phyloP scores from a whole-genome alignment of 2,888 invertebrate genomes.

The Dryomyza anilis region DNA sequence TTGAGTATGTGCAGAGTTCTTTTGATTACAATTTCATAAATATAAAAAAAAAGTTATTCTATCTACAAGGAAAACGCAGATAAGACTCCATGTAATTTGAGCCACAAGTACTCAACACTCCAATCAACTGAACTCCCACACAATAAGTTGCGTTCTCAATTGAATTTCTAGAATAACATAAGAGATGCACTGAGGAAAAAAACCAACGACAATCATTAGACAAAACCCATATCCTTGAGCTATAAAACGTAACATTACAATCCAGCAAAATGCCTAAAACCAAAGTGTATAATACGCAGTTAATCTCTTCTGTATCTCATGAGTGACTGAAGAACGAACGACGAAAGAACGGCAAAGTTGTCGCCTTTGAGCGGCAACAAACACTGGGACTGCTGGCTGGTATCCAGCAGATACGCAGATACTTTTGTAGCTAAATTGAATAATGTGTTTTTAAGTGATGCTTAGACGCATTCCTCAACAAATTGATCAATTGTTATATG shows the following conservation, averaged over 20 bases:
- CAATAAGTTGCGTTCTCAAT: no score
- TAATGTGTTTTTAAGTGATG: slow-evolving; percentile 55
- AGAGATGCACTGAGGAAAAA: not conserved
- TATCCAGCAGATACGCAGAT: slow-evolving; percentile 4
- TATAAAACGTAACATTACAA: not conserved
- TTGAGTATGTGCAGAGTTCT: no score
- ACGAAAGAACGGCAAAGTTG: no score
- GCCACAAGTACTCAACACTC: no score
- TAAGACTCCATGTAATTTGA: no score
- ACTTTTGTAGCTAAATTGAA: slow-evolving; percentile 43
- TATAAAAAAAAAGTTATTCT: no score
- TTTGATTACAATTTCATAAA: no score
- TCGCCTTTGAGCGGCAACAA: slow-evolving; percentile 1
- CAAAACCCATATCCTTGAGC: not conserved
- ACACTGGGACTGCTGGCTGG: not conserved
- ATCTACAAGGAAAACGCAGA: no score
- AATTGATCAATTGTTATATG: slow-evolving; percentile 50
- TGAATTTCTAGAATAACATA: not conserved
- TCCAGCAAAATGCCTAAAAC: not conserved
- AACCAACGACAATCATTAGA: not conserved
- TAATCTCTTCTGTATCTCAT: not conserved
- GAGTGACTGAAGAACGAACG: no score
- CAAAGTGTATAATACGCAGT: slow-evolving; percentile 6
- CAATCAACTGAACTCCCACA: not conserved
- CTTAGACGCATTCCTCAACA: slow-evolving; percentile 52